Conservation (phyloP, 1,140 invertebrate species). For the Rhagoletis pomonella region DNA sequence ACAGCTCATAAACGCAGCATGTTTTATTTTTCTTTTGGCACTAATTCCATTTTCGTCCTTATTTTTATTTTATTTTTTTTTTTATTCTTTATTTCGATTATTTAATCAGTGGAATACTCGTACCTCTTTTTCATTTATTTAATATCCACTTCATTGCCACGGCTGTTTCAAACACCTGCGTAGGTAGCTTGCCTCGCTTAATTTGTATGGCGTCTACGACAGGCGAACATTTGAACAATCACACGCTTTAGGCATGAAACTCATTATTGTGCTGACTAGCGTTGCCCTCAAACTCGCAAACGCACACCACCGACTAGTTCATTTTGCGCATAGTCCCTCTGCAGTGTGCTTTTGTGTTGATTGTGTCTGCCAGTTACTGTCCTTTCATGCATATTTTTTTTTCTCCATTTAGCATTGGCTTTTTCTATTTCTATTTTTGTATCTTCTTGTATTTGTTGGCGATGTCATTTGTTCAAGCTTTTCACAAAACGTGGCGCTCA, state of each 20-base stretch:
- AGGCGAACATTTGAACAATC: conserved; percentile 20
- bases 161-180: background rate
- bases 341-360: background rate
- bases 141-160: background rate
- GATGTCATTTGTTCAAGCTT: conserved; percentile 8
- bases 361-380: background rate
- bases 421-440: background rate
- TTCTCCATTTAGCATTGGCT: background rate
- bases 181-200: background rate
- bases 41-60: background rate
- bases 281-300: background rate
- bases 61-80: background rate
- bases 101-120: too few species aligned
- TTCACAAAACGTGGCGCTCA: background rate
- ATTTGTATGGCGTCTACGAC: background rate
- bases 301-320: background rate
- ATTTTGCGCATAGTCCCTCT: background rate
- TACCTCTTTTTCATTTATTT: background rate
- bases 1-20: background rate
- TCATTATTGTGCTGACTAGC: background rate
- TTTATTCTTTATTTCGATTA: background rate
- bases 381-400: background rate
- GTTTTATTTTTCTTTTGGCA: background rate
- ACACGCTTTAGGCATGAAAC: background rate
- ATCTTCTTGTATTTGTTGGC: background rate